Evolutionary conservation across 1,140 invertebrate genomes (phyloP).

Genomic region (Lethrus apterus): DNA sequence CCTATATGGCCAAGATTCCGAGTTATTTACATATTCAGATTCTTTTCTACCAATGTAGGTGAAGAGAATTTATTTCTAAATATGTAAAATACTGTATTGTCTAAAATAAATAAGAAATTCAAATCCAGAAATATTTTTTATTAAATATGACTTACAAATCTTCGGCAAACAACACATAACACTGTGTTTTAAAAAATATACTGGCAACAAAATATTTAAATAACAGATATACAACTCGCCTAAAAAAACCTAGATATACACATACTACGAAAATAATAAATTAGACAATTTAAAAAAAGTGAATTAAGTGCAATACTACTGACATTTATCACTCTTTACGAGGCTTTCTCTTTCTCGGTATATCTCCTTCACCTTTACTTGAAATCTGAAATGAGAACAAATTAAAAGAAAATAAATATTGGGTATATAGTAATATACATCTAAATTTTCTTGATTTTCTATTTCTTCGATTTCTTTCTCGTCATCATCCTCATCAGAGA

Average conservation of each 20-base stretch:
- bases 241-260: constrained; percentile 8
- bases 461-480: constrained; percentile 4
- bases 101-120: not conserved
- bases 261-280: constrained; percentile 12
- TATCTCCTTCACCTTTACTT: constrained; percentile 36
- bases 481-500: constrained; percentile 32
- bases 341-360: constrained; percentile 47
- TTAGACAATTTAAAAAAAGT: constrained; percentile 5
- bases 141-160: constrained; percentile 6
- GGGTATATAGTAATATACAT: not conserved
- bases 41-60: too few relatives aligned
- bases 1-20: too few relatives aligned
- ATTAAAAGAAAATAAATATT: constrained; percentile 5
- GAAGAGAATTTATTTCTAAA: too few relatives aligned
- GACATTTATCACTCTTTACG: constrained; percentile 44
- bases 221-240: constrained; percentile 8
- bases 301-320: constrained; percentile 1
- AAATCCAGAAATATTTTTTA: constrained; percentile 8
- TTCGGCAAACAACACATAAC: constrained; percentile 5
- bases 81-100: not conserved
- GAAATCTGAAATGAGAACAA: constrained; percentile 12
- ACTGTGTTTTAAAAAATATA: constrained; percentile 9
- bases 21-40: too few relatives aligned
- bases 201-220: constrained; percentile 9
- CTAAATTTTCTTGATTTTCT: constrained; percentile 8